Base-by-base conservation (phyloP, 2,797 vertebrate species). In the Pelodytes ibericus region DNA sequence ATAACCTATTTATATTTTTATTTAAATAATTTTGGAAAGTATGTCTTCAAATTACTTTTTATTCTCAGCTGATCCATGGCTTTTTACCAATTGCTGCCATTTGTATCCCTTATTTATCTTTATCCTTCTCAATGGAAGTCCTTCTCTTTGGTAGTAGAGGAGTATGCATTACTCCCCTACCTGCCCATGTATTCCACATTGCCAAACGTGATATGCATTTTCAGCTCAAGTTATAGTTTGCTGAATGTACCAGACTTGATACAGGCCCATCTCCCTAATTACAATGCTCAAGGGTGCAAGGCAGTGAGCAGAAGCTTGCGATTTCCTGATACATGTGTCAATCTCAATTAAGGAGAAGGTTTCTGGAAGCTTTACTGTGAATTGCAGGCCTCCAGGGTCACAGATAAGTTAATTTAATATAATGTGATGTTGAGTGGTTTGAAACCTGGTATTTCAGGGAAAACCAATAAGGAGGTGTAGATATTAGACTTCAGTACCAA, bases 381-480 rank as follows among this genome's bases (percentile, higher is more conserved):
- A 53, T 20, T 20, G 20, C 49, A 53, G n/a, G 49, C 49, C 49
- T 53, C 49, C 49, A 20, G 49, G 49, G 49, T 53, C 49, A 53
- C 20, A 53, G 49, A 24, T 22, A 20, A 24, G 20, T 53, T 53
- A 53, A 53, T 53, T 11, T 53, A 53, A 53, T 36, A 13, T 36
- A 36, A 36, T 53, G 20, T 53, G 22, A 20, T 6, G 49, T 20
- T 53, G 20, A 53, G 49, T 53, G 49, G n/a, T 53, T 53, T 53
- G n/a, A 53, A 24, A 53, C 33, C 13, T 36, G 33, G 33, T n/a
- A n/a, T 16, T 9, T 44, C 18, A 44, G 13, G 18, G 41, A 10
- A 16, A 10, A 44, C 41, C n/a, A 15, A 16, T 13, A 44, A 15
- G 41, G 20, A 53, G 5, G 3, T 8, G 16, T 53, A 20, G 49